These are phyloP conservation scores for Pentamera pediparva DNA, from an alignment of 53 echinoderm and acorn worm genomes.

Conservation along the genomic window DNA sequence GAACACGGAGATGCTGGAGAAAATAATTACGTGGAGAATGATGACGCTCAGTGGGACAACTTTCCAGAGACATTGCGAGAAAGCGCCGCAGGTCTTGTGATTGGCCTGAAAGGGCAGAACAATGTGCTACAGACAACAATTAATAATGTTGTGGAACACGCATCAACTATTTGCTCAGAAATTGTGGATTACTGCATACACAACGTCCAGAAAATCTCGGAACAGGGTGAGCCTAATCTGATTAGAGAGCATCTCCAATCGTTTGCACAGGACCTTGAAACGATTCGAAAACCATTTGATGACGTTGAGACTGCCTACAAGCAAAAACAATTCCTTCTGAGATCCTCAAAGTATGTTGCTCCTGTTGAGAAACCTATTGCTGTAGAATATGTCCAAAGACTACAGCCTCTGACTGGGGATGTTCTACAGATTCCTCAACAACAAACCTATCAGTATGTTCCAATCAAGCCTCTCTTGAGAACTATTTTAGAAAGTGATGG, in stretches of 20 bases:
- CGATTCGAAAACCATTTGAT: constrained; percentile 29
- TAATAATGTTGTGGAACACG: constrained; percentile 10
- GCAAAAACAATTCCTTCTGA: constrained; percentile 25
- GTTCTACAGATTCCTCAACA: constrained; percentile 26
- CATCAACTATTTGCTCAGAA: constrained; percentile 29
- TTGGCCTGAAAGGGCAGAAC: background rate
- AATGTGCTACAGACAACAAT: constrained; percentile 29
- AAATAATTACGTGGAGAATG: background rate
- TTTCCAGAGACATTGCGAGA: background rate
- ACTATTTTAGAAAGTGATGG: constrained; percentile 26
- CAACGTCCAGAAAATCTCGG: constrained; percentile 12
- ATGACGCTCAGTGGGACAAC: background rate
- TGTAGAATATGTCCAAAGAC: constrained; percentile 32
- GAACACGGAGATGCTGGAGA: background rate
- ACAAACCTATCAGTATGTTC: constrained; percentile 40
- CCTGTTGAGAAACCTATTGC: constrained; percentile 28
- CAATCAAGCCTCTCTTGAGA: constrained; percentile 15
- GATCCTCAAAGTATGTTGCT: constrained; percentile 30
- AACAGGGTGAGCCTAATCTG: constrained; percentile 23
- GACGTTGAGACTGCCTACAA: constrained; percentile 29
- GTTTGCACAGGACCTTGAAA: constrained; percentile 17
- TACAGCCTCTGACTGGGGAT: constrained; percentile 28
- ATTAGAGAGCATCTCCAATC: constrained; percentile 14
- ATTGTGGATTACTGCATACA: constrained; percentile 26
- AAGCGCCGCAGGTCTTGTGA: background rate